These are phyloP conservation scores for Istiophorus platypterus DNA, from an alignment of 2,113 vertebrate species.

Conservation along the genomic window DNA sequence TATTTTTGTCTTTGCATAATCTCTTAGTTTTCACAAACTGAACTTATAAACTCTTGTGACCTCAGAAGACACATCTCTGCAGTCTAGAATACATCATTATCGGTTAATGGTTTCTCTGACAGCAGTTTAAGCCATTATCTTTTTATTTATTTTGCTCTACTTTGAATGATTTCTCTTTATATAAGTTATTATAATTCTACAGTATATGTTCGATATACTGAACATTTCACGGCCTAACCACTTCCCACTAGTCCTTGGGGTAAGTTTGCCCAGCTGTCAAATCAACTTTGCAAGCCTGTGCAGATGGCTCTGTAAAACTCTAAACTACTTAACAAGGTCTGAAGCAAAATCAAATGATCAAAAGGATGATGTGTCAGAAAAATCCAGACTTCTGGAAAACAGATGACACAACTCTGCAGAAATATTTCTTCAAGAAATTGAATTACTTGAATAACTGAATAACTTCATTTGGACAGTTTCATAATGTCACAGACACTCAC, in stretches of 20 bases:
- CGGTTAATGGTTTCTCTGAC: not conserved
- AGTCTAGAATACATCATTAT: not conserved
- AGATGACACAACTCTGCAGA: too few species aligned
- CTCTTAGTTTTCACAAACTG: not conserved
- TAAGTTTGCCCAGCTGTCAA: conserved; percentile 14
- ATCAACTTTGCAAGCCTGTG: conserved; percentile 21
- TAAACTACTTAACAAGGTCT: not conserved
- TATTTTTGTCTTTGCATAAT: not conserved
- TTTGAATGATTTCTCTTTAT: not conserved
- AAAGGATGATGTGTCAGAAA: not conserved
- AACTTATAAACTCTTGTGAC: not conserved
- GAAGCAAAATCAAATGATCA: conserved; percentile 19
- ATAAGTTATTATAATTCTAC: not conserved
- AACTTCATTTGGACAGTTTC: too few species aligned
- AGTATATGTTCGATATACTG: not conserved
- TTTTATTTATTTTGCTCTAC: conserved; percentile 1
- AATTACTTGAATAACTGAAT: too few species aligned
- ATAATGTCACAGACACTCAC: too few species aligned
- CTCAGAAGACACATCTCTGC: not conserved
- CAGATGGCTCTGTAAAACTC: conserved; percentile 23
- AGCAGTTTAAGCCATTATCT: not conserved
- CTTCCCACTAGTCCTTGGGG: conserved; percentile 16
- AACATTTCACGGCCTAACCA: not conserved
- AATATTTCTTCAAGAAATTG: too few species aligned
- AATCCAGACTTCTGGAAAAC: not conserved